These are phyloP conservation scores for Oxygymnocypris stewartii DNA, from an alignment of 2,113 vertebrate genomes.

Conservation along the genomic window DNA sequence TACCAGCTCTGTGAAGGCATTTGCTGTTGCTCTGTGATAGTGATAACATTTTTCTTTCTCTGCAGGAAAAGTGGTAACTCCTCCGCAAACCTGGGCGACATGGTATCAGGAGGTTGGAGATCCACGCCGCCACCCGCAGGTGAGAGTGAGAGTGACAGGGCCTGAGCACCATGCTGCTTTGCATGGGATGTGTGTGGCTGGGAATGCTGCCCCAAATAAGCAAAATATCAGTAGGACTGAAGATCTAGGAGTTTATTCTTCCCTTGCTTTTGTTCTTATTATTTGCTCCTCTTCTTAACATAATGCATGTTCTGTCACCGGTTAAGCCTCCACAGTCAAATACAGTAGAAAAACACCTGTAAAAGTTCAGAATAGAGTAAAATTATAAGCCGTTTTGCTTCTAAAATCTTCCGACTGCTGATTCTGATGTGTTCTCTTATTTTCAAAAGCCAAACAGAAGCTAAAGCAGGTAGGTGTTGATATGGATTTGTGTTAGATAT, in stretches of 20 bases:
- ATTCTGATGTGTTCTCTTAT: slow-evolving; percentile 73
- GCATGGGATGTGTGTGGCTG: slow-evolving; percentile 37
- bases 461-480: slow-evolving; percentile 89
- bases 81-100: slow-evolving; percentile 86
- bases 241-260: slow-evolving; percentile 33
- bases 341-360: neutral
- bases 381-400: neutral
- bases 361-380: neutral
- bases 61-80: slow-evolving; percentile 88
- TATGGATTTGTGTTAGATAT: neutral
- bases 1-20: neutral
- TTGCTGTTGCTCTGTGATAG: slow-evolving; percentile 1
- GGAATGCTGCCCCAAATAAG: slow-evolving; percentile 12
- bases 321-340: neutral
- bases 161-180: neutral
- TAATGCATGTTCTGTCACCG: slow-evolving; percentile 14
- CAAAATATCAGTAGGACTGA: slow-evolving; percentile 26
- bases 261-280: slow-evolving; percentile 26
- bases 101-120: slow-evolving; percentile 85
- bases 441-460: slow-evolving; percentile 94
- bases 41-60: neutral
- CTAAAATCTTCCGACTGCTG: slow-evolving; percentile 7
- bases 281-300: neutral
- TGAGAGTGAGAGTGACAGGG: slow-evolving; percentile 70
- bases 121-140: slow-evolving; percentile 91